Conservation (phyloP, 2,797 vertebrate genomes). For the Xenopus petersii region DNA sequence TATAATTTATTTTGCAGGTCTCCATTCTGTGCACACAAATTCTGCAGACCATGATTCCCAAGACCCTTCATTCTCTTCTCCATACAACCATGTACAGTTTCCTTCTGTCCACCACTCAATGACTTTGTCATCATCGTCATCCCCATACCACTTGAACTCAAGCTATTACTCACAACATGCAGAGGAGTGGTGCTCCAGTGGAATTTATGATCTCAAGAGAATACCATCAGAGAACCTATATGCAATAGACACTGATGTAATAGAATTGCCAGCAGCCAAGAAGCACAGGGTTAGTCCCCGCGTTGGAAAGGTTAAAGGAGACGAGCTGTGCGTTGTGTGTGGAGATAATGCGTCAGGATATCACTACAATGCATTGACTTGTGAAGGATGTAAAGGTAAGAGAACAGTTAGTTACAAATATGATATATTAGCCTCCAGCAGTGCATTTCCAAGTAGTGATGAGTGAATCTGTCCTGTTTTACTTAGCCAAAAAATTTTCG, state of each 20-base stretch:
- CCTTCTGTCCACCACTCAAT: constrained; percentile 78
- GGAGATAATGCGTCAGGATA: constrained; percentile 97
- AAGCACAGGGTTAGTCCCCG: constrained; percentile 75
- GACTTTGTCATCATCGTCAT: constrained; percentile 60
- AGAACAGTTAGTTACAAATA: not conserved
- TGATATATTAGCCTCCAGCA: no score
- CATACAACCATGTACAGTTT: constrained; percentile 81
- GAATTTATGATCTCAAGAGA: constrained; percentile 84
- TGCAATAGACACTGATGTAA: constrained; percentile 72
- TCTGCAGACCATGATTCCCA: constrained; percentile 83
- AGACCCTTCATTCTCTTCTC: constrained; percentile 72
- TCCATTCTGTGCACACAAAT: constrained; percentile 82
- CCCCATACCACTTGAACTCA: constrained; percentile 81
- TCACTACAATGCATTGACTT: constrained; percentile 96
- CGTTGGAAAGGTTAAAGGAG: constrained; percentile 81
- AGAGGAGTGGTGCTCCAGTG: constrained; percentile 87
- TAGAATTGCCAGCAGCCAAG: constrained; percentile 74
- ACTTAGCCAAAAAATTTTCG: no score
- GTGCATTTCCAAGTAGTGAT: no score
- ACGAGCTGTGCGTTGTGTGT: constrained; percentile 94
- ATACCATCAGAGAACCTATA: constrained; percentile 78
- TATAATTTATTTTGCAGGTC: constrained; percentile 65
- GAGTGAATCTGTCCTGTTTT: no score
- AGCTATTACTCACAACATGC: constrained; percentile 83
- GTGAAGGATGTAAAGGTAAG: constrained; percentile 97